These are phyloP conservation scores for Lordiphosa clarofinis DNA, from an alignment of 1,140 invertebrate species.

Conservation along the genomic window DNA sequence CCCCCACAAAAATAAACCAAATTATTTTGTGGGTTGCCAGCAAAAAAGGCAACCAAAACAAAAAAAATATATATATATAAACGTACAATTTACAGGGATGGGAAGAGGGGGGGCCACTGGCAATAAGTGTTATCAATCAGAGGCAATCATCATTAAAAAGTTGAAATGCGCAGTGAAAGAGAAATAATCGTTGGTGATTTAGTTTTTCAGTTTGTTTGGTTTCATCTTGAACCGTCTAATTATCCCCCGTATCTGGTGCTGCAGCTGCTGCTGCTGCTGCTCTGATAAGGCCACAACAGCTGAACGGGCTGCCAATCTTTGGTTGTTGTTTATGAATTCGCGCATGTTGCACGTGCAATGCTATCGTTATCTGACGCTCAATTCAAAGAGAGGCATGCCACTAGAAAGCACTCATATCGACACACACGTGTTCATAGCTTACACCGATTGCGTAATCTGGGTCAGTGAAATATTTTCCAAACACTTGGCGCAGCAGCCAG, in stretches of 20 bases:
- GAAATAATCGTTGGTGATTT: slow-evolving; percentile 37
- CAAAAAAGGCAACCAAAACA: neutral
- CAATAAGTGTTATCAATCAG: slow-evolving; percentile 65
- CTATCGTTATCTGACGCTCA: slow-evolving; percentile 25
- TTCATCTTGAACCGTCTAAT: neutral
- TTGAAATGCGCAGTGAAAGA: slow-evolving; percentile 9
- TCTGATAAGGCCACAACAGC: slow-evolving; percentile 25
- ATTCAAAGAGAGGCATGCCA: slow-evolving; percentile 2
- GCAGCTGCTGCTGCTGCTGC: slow-evolving; percentile 21
- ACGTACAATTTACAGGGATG: neutral
- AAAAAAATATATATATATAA: neutral
- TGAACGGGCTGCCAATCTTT: slow-evolving; percentile 24
- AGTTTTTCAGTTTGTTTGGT: slow-evolving; percentile 8
- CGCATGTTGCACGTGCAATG: slow-evolving; percentile 44
- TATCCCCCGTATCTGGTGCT: neutral
- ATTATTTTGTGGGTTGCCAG: slow-evolving; percentile 31
- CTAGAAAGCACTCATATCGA: neutral
- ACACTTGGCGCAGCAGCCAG: slow-evolving; percentile 18
- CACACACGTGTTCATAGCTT: slow-evolving; percentile 5
- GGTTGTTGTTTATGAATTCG: slow-evolving; percentile 32
- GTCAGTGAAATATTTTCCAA: slow-evolving; percentile 60
- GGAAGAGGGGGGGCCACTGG: slow-evolving; percentile 11
- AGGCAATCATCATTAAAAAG: slow-evolving; percentile 69
- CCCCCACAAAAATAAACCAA: slow-evolving; percentile 42
- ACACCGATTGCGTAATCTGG: slow-evolving; percentile 63